Percentiles rank a stretch among this genome's conserved stretches.
phyloP scores from a whole-genome alignment of 2,113 vertebrate species.

The Oreamnos americanus region DNA sequence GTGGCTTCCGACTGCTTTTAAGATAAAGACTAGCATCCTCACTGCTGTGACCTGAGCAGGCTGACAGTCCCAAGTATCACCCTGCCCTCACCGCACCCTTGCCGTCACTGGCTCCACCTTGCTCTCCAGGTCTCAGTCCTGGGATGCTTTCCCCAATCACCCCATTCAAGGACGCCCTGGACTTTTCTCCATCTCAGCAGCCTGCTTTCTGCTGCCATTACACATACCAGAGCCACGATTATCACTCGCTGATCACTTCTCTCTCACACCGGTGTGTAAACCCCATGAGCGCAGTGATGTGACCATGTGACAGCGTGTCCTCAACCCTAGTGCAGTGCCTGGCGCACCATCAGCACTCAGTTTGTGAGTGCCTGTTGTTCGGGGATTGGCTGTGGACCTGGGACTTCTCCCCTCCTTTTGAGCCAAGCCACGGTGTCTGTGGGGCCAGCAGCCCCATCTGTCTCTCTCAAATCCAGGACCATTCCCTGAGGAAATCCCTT shows the following conservation, averaged over 20 bases:
- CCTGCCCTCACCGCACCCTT: neutral
- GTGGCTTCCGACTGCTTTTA: neutral
- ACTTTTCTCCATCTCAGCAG: neutral
- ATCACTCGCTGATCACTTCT: neutral
- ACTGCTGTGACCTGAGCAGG: fast-evolving
- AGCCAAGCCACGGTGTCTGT: neutral
- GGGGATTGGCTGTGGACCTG: neutral
- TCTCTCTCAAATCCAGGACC: neutral
- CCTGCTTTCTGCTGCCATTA: neutral
- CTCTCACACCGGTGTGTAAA: neutral
- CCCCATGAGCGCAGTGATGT: neutral
- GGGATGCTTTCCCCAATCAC: neutral
- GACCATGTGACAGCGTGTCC: neutral
- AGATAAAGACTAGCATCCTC: neutral
- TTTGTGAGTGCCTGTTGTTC: neutral
- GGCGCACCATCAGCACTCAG: neutral
- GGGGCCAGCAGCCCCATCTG: neutral
- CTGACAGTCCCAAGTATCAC: fast-evolving
- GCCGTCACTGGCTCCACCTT: neutral
- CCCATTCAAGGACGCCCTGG: neutral
- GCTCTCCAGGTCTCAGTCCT: neutral
- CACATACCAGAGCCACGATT: no score
- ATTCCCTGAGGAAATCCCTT: neutral
- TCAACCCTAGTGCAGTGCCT: fast-evolving
- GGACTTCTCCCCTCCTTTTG: neutral